Evolutionary conservation across 2,797 vertebrate species (phyloP).

Genomic region (Oreonectes daqikongensis): DNA sequence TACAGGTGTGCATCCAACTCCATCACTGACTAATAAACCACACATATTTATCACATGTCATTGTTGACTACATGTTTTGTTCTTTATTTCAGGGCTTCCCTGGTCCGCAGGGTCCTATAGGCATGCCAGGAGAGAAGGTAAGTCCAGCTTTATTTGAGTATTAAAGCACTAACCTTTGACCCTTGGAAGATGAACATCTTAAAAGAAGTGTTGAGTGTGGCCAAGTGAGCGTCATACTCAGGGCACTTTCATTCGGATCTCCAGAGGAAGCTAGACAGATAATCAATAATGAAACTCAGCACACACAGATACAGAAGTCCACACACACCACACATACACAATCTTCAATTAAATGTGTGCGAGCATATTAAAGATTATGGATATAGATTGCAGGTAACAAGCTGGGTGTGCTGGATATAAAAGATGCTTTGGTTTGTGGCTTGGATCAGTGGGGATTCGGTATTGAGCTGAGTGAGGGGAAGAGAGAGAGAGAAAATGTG

Average conservation of each 20-base stretch:
- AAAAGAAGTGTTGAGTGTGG: constrained; percentile 48
- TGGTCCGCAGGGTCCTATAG: constrained; percentile 89
- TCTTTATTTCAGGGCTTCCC: constrained; percentile 80
- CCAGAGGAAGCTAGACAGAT: constrained; percentile 57
- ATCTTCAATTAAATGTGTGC: constrained; percentile 25
- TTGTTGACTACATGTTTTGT: constrained; percentile 49
- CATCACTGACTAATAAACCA: background rate
- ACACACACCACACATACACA: constrained; percentile 23
- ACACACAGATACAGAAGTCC: constrained; percentile 43
- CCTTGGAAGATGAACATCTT: constrained; percentile 57
- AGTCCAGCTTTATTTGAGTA: constrained; percentile 58
- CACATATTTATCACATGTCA: background rate
- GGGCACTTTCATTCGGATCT: constrained; percentile 26
- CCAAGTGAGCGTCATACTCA: constrained; percentile 47
- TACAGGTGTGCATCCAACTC: constrained; percentile 75
- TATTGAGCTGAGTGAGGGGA: background rate
- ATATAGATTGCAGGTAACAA: constrained; percentile 48
- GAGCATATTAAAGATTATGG: constrained; percentile 35
- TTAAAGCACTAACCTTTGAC: constrained; percentile 63
- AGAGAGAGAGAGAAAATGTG: background rate
- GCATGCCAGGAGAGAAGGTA: constrained; percentile 92
- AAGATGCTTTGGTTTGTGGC: constrained; percentile 13
- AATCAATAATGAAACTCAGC: constrained; percentile 71
- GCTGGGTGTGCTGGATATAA: constrained; percentile 23
- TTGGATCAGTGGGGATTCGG: constrained; percentile 34